Evolutionary conservation across 2,113 vertebrate genomes (phyloP).

Genomic region (Cephalopholis sonnerati): DNA sequence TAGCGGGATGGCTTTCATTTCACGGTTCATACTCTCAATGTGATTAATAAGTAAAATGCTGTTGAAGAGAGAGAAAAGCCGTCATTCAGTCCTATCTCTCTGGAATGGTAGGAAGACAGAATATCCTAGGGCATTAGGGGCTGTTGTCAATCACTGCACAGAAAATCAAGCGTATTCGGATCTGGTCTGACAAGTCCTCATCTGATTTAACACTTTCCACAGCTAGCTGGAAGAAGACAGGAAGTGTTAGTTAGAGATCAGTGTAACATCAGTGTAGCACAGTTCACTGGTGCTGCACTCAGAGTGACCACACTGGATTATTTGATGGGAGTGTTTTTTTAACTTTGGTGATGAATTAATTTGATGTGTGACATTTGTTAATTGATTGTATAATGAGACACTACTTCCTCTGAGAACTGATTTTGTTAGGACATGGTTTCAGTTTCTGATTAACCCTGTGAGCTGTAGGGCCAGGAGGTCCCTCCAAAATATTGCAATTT

Average conservation of each 20-base stretch:
- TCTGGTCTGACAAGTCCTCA: constrained; percentile 62
- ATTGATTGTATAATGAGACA: constrained; percentile 39
- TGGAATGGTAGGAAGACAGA: constrained; percentile 58
- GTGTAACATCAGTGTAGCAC: too few relatives aligned
- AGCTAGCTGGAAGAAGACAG: constrained; percentile 16
- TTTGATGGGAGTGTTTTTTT: not conserved
- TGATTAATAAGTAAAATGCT: constrained; percentile 87
- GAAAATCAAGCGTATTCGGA: constrained; percentile 64
- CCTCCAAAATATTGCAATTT: not conserved
- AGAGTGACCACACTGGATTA: not conserved
- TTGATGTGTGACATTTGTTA: constrained; percentile 33
- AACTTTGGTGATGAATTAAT: constrained; percentile 28
- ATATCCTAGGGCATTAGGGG: constrained; percentile 60
- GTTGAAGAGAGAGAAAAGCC: constrained; percentile 79
- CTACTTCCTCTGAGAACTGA: constrained; percentile 32
- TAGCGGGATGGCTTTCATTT: constrained; percentile 85
- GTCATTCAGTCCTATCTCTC: constrained; percentile 78
- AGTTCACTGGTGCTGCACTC: not conserved
- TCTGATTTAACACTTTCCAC: constrained; percentile 30
- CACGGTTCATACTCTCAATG: constrained; percentile 86
- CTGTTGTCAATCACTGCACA: constrained; percentile 74
- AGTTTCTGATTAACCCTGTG: constrained; percentile 29
- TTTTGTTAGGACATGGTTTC: constrained; percentile 14
- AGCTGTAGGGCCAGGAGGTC: not conserved
- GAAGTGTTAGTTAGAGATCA: constrained; percentile 18